Evolutionary conservation across 2,888 invertebrate genomes (phyloP), one percentile per base, ranked within the genome.

Genomic region (Philonicus albiceps): DNA sequence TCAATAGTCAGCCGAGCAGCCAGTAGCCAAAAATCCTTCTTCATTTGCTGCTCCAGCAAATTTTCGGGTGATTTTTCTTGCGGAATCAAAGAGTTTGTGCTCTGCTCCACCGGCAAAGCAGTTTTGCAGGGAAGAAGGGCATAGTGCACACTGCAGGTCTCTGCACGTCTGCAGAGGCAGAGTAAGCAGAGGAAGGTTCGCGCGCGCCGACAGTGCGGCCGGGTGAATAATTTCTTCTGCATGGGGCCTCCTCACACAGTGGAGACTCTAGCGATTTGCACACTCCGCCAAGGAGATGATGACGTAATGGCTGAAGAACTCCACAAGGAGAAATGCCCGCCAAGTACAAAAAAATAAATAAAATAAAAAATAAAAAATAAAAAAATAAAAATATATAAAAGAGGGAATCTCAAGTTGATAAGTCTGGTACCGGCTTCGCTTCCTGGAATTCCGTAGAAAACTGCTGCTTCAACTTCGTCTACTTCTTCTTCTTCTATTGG

Each of bases 71-170:
- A 81, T 81, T 81, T 55, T 81, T 81, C 81, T 81, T 64, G 31
- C 64, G 34, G 81, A 81, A 81, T 81, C 81, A 81, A 81, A 81
- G 81, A 81, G 31, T 81, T 80, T 37, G 37, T 53, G 34, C 80
- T 16, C 49, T 31, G 19, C 53, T 11, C 53, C 49, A n/a, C 6
- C 16, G n/a, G n/a, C n/a, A n/a, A 49, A n/a, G 40, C 40, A 43
- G 13, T 13, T 13, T 43, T 43, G 40, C 40, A 43, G 40, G 11
- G 13, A 43, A 16, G n/a, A n/a, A n/a, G n/a, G 40, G 16, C 40
- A 16, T 16, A 43, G 40, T 43, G 40, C 40, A 43, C 3, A 43
- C 40, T 43, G 40, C 40, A 43, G 40, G 40, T 43, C 40, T 43
- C 40, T 13, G 40, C 40, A 16, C 40, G 40, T 16, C 40, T 43